Evolutionary conservation across 2,113 vertebrate genomes (phyloP), one percentile per base, ranked within the genome.

Genomic region (Tretioscincus oriximinensis): DNA sequence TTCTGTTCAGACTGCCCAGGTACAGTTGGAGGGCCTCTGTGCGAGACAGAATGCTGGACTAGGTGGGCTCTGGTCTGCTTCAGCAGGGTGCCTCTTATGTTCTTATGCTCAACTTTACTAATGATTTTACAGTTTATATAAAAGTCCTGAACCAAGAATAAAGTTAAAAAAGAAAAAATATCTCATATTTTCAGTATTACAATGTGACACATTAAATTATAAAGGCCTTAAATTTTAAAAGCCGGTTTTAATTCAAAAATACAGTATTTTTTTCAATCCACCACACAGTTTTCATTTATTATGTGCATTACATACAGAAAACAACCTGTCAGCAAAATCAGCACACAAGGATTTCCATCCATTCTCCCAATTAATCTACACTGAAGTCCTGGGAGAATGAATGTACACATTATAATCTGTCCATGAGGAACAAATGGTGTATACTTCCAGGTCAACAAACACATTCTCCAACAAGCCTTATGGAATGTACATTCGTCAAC

Each of bases 221-320:
- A 49, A 10, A 75, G 9, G 7, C 1, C 1, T 26, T 9, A 29
- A 24, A 9, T 7, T 22, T 76, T 72, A 84, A 75, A 69, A 3
- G 1, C 0, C 0, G 4, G 0, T 7, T 1, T 0, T 1, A 26
- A 64, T 64, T 64, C 0, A 0, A 0, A 58, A 31, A 45, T 29
- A 29, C 9, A 24, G 22, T 67, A 31, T 20, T 1, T 20, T 5
- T 66, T 89, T 74, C 31, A 72, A 14, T 85, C 24, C 54, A 14
- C 1, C 14, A 58, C 54, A 58, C 4, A 58, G 2, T 18, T 18
- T 58, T 58, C 16, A 4, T 58, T 58, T 58, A 58, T 58, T 58
- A 58, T 58, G 54, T 14, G 14, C 16, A 58, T 5, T 14, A 58
- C 54, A 58, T 16, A 28, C 77, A 71, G 7, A 35, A 26, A 5